Conservation (phyloP, 23 tunicate genomes). For the Trididemnum miniatum region DNA sequence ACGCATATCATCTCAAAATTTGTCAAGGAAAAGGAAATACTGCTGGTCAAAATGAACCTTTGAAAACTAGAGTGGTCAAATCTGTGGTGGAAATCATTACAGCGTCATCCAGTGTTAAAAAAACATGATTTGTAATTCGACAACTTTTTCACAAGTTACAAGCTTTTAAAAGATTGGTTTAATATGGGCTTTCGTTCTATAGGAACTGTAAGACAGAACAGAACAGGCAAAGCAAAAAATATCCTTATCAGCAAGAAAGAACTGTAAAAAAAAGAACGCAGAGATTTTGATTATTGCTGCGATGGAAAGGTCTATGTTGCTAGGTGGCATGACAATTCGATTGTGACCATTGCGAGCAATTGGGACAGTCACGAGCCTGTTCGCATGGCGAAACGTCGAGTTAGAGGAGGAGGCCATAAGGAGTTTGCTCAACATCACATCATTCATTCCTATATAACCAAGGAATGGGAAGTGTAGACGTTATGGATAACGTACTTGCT, state of each 20-base stretch:
- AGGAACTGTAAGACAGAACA: constrained; percentile 1
- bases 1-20: not conserved
- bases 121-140: constrained; percentile 7
- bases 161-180: not conserved
- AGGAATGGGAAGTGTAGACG: constrained; percentile 2
- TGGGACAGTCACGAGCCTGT: not conserved
- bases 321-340: constrained; percentile 12
- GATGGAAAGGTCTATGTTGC: constrained; percentile 16
- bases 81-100: not conserved
- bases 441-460: not conserved
- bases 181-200: not conserved
- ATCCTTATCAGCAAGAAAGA: not conserved
- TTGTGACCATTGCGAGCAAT: constrained; percentile 14
- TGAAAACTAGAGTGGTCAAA: not conserved
- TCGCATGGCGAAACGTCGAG: not conserved
- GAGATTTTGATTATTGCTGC: no score
- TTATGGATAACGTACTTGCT: not conserved
- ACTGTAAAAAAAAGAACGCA: not conserved
- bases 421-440: not conserved
- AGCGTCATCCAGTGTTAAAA: not conserved
- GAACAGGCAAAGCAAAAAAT: not conserved
- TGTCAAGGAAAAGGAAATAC: not conserved
- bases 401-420: no score
- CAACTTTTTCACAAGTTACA: not conserved
- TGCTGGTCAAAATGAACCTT: not conserved